Conservation (phyloP, 2,113 vertebrate genomes). For the Galemys pyrenaicus region DNA sequence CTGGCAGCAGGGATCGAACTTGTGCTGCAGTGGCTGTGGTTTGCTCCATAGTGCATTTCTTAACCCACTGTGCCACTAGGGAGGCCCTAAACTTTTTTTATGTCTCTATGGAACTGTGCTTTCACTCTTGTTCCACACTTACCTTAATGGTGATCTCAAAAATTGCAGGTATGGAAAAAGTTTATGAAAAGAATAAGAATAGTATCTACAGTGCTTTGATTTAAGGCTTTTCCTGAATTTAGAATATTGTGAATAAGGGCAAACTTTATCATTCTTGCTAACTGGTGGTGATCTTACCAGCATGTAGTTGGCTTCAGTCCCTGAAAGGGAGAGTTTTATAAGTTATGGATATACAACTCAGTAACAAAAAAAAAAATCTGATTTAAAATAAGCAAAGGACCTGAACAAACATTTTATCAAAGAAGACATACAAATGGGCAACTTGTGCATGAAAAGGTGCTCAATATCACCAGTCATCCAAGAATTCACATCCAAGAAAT, state of each 20-base stretch:
- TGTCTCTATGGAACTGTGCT: rapidly evolving
- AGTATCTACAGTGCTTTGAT: neutral
- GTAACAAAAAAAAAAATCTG: neutral
- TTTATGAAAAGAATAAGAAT: neutral
- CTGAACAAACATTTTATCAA: neutral
- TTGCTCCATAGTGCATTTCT: no score
- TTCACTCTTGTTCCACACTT: neutral
- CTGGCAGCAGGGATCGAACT: no score
- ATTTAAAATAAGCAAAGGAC: neutral
- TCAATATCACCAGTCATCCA: neutral
- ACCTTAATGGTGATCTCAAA: neutral
- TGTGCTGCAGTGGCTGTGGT: no score
- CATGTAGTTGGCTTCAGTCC: neutral
- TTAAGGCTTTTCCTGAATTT: neutral
- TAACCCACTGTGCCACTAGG: no score
- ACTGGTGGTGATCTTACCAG: neutral
- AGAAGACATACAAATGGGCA: neutral
- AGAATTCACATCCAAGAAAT: neutral
- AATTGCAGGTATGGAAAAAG: neutral
- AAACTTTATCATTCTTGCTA: neutral
- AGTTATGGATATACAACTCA: neutral
- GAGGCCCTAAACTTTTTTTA: neutral
- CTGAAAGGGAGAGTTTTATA: neutral
- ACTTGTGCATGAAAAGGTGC: neutral
- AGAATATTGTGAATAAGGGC: neutral